Conservation (phyloP, 2,797 vertebrate species). For the Lepilemur septentrionalis region DNA sequence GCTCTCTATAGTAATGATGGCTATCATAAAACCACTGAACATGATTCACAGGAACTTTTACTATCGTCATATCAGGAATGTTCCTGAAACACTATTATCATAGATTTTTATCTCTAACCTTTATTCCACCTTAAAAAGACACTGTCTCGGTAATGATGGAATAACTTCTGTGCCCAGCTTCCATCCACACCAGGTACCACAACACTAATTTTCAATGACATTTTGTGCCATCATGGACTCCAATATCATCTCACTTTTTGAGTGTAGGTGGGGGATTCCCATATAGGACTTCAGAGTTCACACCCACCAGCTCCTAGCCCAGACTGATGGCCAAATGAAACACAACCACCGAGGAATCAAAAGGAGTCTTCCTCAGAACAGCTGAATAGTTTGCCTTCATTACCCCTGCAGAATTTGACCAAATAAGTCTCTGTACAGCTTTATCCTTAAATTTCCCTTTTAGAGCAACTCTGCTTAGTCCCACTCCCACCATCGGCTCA, state of each 20-base stretch:
- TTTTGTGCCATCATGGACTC: background rate
- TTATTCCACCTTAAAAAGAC: background rate
- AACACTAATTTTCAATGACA: background rate
- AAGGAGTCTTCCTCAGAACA: background rate
- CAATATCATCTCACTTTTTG: background rate
- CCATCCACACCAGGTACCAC: background rate
- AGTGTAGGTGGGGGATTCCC: background rate
- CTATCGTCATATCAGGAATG: background rate
- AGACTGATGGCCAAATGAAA: background rate
- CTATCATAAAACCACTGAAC: conserved; percentile 8
- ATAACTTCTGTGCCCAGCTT: background rate
- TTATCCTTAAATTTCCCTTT: background rate
- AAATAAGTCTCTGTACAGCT: background rate
- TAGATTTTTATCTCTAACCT: conserved; percentile 21
- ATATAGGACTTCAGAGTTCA: background rate
- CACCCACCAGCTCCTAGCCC: background rate
- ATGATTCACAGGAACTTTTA: background rate
- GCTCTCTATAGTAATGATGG: background rate
- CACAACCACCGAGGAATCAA: background rate
- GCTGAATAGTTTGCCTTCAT: background rate
- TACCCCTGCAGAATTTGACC: background rate
- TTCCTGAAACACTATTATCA: conserved; percentile 1
- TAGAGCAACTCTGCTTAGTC: background rate
- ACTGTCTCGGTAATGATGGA: background rate
- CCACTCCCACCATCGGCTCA: background rate